Evolutionary conservation across 2,888 invertebrate species (phyloP).

Genomic region (Argyresthia albistria): DNA sequence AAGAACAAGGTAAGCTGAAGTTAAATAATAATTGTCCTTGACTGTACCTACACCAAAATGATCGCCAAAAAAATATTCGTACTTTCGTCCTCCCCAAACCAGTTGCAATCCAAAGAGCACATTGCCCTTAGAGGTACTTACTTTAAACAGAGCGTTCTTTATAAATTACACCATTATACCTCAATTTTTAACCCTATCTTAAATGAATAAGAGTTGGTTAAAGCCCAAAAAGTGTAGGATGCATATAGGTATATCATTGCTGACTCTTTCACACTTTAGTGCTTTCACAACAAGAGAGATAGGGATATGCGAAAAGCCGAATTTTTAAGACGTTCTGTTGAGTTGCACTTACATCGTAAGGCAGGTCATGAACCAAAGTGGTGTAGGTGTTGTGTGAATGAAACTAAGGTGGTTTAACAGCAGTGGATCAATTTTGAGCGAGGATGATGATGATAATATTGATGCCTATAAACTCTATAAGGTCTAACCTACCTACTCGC

Average conservation of each 20-base stretch:
- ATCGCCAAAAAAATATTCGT: conserved; percentile 51
- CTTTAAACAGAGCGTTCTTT: too few relatives aligned
- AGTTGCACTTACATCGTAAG: background rate
- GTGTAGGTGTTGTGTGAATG: too few relatives aligned
- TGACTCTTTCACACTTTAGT: conserved; percentile 27
- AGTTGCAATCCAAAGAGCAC: conserved; percentile 45
- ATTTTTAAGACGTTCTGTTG: background rate
- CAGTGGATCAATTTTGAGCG: too few relatives aligned
- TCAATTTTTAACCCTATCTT: conserved; percentile 52
- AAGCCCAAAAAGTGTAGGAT: too few relatives aligned
- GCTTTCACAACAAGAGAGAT: conserved; percentile 22
- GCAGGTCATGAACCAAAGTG: background rate
- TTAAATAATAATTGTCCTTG: too few relatives aligned
- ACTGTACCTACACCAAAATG: background rate
- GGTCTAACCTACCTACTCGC: too few relatives aligned
- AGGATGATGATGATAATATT: too few relatives aligned
- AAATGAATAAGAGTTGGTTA: too few relatives aligned
- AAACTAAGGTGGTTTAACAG: too few relatives aligned
- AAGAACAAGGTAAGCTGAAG: background rate
- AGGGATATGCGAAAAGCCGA: conserved; percentile 17
- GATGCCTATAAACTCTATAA: too few relatives aligned
- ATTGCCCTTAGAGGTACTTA: conserved; percentile 36
- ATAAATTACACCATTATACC: too few relatives aligned
- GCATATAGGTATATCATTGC: too few relatives aligned
- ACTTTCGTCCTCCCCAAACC: conserved; percentile 67